Evolutionary conservation across 2,888 invertebrate genomes (phyloP).

Genomic region (Pardosa pseudoannulata): DNA sequence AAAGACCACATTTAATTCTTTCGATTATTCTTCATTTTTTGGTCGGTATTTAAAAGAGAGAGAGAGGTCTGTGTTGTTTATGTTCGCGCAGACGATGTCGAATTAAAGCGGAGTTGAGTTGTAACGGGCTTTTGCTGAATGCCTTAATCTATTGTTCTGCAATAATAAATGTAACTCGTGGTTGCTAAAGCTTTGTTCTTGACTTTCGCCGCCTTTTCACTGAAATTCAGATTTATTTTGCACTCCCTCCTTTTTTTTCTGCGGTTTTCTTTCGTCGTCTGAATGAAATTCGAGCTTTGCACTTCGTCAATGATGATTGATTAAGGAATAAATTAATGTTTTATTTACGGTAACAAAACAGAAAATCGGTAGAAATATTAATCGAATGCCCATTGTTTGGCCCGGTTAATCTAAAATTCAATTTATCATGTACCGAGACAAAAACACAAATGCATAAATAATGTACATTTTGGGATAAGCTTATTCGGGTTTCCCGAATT

Average conservation of each 20-base stretch:
- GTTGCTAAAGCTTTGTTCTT: conserved; percentile 55
- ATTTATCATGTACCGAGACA: conserved; percentile 8
- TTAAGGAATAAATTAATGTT: conserved; percentile 68
- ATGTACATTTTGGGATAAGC: background rate
- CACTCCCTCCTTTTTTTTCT: conserved; percentile 18
- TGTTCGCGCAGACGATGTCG: conserved; percentile 44
- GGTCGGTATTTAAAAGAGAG: conserved; percentile 57
- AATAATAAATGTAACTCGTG: conserved; percentile 71
- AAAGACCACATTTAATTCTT: conserved; percentile 71
- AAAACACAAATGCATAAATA: background rate
- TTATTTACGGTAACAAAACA: conserved; percentile 33
- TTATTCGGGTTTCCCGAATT: background rate
- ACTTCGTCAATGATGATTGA: conserved; percentile 65
- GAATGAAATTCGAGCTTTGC: conserved; percentile 61
- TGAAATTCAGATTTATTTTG: conserved; percentile 39
- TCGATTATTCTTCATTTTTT: conserved; percentile 71
- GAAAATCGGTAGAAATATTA: conserved; percentile 51
- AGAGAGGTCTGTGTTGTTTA: conserved; percentile 34
- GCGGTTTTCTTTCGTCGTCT: conserved; percentile 37
- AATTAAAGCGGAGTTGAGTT: conserved; percentile 68
- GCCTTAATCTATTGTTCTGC: conserved; percentile 68
- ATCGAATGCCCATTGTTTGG: conserved; percentile 51
- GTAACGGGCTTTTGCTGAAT: conserved; percentile 63
- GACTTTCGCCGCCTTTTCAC: conserved; percentile 50
- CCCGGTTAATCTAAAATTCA: conserved; percentile 14